Conservation (phyloP, 2,888 invertebrate genomes). For the Barypeithes pellucidus region DNA sequence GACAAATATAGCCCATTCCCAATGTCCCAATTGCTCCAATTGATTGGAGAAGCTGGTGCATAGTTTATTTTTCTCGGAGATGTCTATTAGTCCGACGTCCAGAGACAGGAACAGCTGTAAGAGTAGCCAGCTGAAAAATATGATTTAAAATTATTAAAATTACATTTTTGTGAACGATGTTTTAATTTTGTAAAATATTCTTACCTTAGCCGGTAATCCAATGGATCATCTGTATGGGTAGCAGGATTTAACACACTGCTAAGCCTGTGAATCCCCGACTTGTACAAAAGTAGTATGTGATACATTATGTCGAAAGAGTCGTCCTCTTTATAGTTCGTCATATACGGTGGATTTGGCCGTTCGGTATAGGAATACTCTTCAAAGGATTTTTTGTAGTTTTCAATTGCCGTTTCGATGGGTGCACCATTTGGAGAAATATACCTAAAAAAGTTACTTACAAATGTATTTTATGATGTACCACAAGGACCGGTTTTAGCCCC, state of each 20-base stretch:
- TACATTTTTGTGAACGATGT: too few relatives aligned
- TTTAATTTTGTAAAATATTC: too few relatives aligned
- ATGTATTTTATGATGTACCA: too few relatives aligned
- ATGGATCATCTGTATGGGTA: constrained; percentile 83
- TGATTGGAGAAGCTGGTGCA: constrained; percentile 86
- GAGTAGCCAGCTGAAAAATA: constrained; percentile 88
- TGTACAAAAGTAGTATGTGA: constrained; percentile 86
- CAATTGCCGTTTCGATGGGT: constrained; percentile 81
- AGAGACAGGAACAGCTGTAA: constrained; percentile 79
- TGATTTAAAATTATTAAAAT: too few relatives aligned
- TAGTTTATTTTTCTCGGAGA: constrained; percentile 75
- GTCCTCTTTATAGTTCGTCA: constrained; percentile 58
- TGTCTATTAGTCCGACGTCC: constrained; percentile 78
- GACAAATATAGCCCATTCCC: constrained; percentile 92
- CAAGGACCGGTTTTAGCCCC: too few relatives aligned
- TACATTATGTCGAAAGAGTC: constrained; percentile 83
- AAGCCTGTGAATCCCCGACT: constrained; percentile 77
- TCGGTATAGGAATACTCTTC: constrained; percentile 63
- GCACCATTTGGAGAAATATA: constrained; percentile 75
- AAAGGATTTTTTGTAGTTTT: constrained; percentile 82
- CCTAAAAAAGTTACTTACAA: constrained; percentile 47
- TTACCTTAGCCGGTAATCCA: constrained; percentile 87
- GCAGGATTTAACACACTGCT: constrained; percentile 82
- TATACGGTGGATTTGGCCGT: constrained; percentile 67
- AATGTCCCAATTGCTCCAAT: constrained; percentile 85